Conservation (phyloP, 2,113 vertebrate species). For the Scalopus aquaticus region DNA sequence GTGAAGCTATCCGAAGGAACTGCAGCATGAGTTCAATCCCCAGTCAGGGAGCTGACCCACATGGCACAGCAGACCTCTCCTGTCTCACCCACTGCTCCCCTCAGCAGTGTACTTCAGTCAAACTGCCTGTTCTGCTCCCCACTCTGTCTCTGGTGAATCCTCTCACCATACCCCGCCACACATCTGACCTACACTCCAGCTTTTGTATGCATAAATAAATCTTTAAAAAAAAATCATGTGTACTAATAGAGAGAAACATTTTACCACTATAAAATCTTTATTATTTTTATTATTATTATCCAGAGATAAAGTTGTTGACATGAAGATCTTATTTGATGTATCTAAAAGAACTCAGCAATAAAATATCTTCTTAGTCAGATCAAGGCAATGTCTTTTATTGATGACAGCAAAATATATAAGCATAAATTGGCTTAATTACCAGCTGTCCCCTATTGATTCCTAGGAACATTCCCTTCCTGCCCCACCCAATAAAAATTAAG, state of each 20-base stretch:
- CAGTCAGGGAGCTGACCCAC: too few relatives aligned
- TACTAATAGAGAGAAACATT: not conserved
- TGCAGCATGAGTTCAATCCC: too few relatives aligned
- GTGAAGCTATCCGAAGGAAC: too few relatives aligned
- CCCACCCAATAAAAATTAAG: not conserved
- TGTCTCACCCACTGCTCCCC: too few relatives aligned
- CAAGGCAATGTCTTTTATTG: not conserved
- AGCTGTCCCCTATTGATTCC: not conserved
- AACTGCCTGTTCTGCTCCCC: too few relatives aligned
- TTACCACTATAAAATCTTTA: not conserved
- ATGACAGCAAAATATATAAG: not conserved
- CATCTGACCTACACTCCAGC: too few relatives aligned
- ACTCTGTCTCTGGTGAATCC: too few relatives aligned
- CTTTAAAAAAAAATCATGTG: too few relatives aligned
- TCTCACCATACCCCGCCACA: too few relatives aligned
- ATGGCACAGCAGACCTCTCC: too few relatives aligned
- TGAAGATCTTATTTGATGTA: not conserved
- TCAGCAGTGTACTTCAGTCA: too few relatives aligned
- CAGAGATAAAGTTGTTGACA: not conserved
- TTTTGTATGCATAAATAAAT: too few relatives aligned
- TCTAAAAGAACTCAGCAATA: not conserved
- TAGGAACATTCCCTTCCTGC: conserved; percentile 36
- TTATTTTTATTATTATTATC: not conserved
- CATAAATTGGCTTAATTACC: not conserved
- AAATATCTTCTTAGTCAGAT: not conserved